A percentile compares a stretch with the other conserved stretches of the same genome.
Conservation (phyloP, 1,140 invertebrate genomes). For the Drosophila suzukii region DNA sequence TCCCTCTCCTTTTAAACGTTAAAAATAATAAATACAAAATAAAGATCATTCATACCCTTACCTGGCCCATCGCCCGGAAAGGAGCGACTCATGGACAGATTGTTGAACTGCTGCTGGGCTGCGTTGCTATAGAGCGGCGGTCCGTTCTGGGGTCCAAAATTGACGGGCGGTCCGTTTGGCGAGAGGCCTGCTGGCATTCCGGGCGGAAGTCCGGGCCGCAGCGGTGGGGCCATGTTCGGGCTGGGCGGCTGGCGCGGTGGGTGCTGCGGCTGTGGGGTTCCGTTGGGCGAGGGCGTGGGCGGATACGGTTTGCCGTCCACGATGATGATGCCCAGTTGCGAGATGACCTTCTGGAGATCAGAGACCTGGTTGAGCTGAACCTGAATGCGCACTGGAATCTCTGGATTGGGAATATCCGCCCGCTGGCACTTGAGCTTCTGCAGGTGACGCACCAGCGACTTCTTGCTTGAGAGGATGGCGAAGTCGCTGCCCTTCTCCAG, state of each 20-base stretch:
- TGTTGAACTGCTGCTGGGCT: constrained; percentile 80
- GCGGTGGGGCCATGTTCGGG: constrained; percentile 84
- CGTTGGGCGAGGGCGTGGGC: constrained; percentile 69
- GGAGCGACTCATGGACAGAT: constrained; percentile 79
- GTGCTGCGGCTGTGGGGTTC: constrained; percentile 48
- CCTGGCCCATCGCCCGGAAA: constrained; percentile 79
- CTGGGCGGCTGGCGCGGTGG: constrained; percentile 85
- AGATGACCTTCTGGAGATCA: constrained; percentile 91
- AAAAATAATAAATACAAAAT: constrained; percentile 6
- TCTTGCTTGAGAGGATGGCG: constrained; percentile 93
- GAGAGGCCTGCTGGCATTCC: constrained; percentile 72
- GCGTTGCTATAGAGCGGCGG: constrained; percentile 76
- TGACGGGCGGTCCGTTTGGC: constrained; percentile 70
- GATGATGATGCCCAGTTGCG: constrained; percentile 90
- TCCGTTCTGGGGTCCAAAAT: constrained; percentile 75
- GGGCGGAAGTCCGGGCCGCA: constrained; percentile 79
- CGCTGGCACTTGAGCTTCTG: constrained; percentile 91
- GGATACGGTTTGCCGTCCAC: constrained; percentile 89
- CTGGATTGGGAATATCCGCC: constrained; percentile 93
- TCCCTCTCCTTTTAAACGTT: neutral
- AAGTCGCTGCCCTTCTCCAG: constrained; percentile 92
- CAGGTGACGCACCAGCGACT: constrained; percentile 89
- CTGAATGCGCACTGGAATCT: constrained; percentile 92
- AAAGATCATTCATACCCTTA: constrained; percentile 61
- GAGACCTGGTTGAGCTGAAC: constrained; percentile 91